phyloP scores from a whole-genome alignment of 2,797 vertebrate genomes.

The Sebastes itinus region DNA sequence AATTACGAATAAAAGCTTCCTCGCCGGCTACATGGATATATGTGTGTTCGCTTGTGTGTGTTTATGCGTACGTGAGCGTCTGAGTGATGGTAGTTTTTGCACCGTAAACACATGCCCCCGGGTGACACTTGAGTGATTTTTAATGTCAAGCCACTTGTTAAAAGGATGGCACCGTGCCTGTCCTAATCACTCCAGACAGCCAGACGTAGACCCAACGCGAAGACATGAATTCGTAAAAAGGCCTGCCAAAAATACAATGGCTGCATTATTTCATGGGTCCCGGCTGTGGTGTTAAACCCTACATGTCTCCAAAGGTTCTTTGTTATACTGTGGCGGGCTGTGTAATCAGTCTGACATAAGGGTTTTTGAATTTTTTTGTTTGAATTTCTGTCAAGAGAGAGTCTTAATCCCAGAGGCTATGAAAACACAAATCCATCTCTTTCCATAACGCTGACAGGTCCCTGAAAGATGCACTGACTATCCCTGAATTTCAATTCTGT shows the following conservation, averaged over 20 bases:
- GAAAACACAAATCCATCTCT: constrained; percentile 62
- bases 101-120: constrained; percentile 46
- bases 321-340: constrained; percentile 63
- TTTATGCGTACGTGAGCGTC: constrained; percentile 9
- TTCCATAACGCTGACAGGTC: constrained; percentile 61
- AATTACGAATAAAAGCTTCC: constrained; percentile 74
- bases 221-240: constrained; percentile 62
- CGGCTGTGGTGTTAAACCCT: constrained; percentile 67
- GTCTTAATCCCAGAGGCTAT: constrained; percentile 63
- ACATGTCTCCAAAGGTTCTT: constrained; percentile 62
- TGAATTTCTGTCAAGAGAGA: constrained; percentile 48
- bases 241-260: constrained; percentile 64
- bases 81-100: constrained; percentile 24
- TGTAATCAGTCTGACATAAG: constrained; percentile 72
- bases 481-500: constrained; percentile 62
- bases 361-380: constrained; percentile 35
- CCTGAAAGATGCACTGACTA: constrained; percentile 44
- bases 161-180: constrained; percentile 58
- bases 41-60: constrained; percentile 14
- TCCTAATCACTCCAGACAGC: constrained; percentile 65
- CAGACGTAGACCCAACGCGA: constrained; percentile 34
- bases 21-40: constrained; percentile 39
- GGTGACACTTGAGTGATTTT: constrained; percentile 70
- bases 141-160: constrained; percentile 67
- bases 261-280: constrained; percentile 68